These are phyloP conservation scores for Copsychus sechellarum DNA, from an alignment of 2,113 vertebrate genomes.

Conservation along the genomic window DNA sequence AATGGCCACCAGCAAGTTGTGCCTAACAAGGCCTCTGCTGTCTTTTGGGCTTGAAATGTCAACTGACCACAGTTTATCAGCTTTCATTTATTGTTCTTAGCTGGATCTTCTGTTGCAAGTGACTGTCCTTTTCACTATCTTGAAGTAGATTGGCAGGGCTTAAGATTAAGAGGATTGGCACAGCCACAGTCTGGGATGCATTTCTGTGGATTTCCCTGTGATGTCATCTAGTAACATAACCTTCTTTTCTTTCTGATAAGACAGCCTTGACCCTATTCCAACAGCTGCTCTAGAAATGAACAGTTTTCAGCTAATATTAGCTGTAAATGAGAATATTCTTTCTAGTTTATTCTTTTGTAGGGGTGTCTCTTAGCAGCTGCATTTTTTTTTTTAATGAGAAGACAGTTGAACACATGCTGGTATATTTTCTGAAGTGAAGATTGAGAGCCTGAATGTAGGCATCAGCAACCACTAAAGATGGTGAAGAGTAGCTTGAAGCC, in stretches of 20 bases:
- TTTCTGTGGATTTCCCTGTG: not conserved
- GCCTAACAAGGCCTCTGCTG: not conserved
- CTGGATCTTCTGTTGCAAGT: slow-evolving; percentile 12
- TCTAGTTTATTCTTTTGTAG: not conserved
- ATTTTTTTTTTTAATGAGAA: not conserved
- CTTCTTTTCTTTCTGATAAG: not conserved
- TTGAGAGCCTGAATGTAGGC: not conserved
- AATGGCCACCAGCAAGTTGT: not conserved
- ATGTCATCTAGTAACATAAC: not conserved
- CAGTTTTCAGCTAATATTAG: not conserved
- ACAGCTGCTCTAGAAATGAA: not conserved
- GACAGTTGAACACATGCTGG: not conserved
- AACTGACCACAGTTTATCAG: not conserved
- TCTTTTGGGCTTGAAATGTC: not conserved
- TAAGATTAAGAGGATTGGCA: slow-evolving; percentile 12
- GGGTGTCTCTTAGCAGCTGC: not conserved
- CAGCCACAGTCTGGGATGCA: not conserved
- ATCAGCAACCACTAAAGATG: not conserved
- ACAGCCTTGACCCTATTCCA: not conserved
- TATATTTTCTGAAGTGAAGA: not conserved
- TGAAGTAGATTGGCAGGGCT: not conserved
- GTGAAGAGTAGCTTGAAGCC: not conserved
- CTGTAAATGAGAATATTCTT: not conserved
- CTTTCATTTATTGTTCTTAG: not conserved
- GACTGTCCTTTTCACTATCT: not conserved